Base-by-base conservation (phyloP, 2,888 invertebrate species). In the Eupeodes latifasciatus region DNA sequence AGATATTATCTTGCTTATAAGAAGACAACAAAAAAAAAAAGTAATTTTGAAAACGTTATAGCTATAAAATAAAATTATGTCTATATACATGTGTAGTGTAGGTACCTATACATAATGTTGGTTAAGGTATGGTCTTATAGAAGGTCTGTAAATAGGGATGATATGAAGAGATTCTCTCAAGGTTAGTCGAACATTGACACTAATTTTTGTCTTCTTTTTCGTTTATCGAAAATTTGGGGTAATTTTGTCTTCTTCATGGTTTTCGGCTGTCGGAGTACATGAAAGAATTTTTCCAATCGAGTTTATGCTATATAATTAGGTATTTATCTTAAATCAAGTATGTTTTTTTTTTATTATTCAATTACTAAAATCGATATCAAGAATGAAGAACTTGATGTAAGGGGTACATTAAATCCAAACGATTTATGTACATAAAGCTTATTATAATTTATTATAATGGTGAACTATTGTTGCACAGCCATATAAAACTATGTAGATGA, bases 151-250 rank as follows among this genome's bases (percentile, higher is more conserved):
- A 27, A 71, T 81, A 85, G 88, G 88, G 84, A 88, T 84, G 84
- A 77, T 36, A 9, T 7, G 53, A 16, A 36, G n/a, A 51, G 84
- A 74, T 84, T 77, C 92, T 93, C 93, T 93, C 93, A 93, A 93
- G 93, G 93, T 93, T 93, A 93, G 93, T 93, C 92, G 93, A 92
- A 91, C 93, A 93, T 93, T 93, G 93, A 93, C 93, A 93, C 92
- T 93, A 27, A 71, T 87, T 83, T 84, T 5, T 76, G 64, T 76
- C 36, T 72, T 78, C 76, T 64, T 79, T 51, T 69, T 57, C 36
- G 40, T 34, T 53, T 59, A 7, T 61, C 53, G 4, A 47, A 19
- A 57, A 44, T 44, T 57, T 40, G 57, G 57, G n/a, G 44, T 57
- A 44, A 19, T 44, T 49, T 27, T 40, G 4, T 14, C 27, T n/a